Evolutionary conservation across 2,888 invertebrate species (phyloP).

Genomic region (Spisula solida): DNA sequence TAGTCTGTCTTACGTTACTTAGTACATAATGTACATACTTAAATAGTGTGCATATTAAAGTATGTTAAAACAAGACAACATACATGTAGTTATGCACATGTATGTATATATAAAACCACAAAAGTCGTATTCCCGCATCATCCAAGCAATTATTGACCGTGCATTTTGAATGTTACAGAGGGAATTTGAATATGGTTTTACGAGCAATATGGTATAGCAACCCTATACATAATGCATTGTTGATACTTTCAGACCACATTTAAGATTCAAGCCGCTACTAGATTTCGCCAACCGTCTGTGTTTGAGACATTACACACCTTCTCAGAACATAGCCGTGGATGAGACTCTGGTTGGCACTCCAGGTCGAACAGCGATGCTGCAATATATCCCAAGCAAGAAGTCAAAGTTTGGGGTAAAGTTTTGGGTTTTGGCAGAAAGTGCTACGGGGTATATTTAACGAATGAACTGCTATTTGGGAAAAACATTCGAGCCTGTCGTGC

Average conservation of each 20-base stretch:
- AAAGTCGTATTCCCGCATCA: too few relatives aligned
- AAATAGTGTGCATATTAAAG: too few relatives aligned
- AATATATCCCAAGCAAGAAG: slow-evolving; percentile 32
- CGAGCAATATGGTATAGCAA: too few relatives aligned
- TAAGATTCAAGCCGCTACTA: neutral
- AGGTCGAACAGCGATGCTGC: slow-evolving; percentile 31
- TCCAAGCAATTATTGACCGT: too few relatives aligned
- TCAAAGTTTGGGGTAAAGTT: slow-evolving; percentile 35
- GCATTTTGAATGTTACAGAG: too few relatives aligned
- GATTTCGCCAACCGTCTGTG: slow-evolving; percentile 28
- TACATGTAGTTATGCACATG: too few relatives aligned
- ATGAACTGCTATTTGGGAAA: neutral
- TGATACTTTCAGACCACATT: slow-evolving; percentile 16
- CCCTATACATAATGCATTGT: neutral
- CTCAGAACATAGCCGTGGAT: slow-evolving; percentile 2
- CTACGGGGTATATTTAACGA: neutral
- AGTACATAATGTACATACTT: too few relatives aligned
- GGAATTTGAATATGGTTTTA: too few relatives aligned
- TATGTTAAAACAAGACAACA: too few relatives aligned
- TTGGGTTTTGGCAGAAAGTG: slow-evolving; percentile 41
- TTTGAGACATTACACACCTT: neutral
- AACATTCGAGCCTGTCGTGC: too few relatives aligned
- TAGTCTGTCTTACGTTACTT: too few relatives aligned
- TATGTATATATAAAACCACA: too few relatives aligned
- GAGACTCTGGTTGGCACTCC: slow-evolving; percentile 32